Base-by-base conservation (phyloP, 1,140 invertebrate genomes). In the Tetraneura akinire region DNA sequence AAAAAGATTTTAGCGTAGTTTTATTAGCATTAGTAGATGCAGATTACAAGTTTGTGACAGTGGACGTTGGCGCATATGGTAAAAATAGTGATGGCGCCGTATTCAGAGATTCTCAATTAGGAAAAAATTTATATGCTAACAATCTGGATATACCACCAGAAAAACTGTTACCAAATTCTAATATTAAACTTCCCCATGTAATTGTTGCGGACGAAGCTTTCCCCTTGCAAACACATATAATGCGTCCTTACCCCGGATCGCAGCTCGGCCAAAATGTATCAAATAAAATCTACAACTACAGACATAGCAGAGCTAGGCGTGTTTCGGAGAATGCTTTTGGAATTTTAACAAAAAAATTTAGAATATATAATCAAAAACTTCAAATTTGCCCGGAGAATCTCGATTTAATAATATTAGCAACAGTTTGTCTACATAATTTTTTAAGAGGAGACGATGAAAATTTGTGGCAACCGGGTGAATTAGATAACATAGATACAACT, bases 271-370 rank as follows among this genome's bases (percentile, higher is more conserved):
- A 78, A 82, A 85, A 80, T 87, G 84, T 82, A 5, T 18, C 14
- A 10, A 57, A 57, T 57, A 57, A 57, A 57, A 23, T 57, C 53
- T 23, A 57, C 10, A 87, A 87, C 81, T 85, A 87, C 82, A 80
- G 84, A 45, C 57, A 86, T 29, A 85, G 83, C 21, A 82, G 85
- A 73, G 84, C 85, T 42, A 81, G 86, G 23, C 83, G 85, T 80
- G 84, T 87, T 26, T 84, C 88, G 4, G 88, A 89, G 84, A 89
- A 88, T 84, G 85, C 85, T 9, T 89, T 89, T 84, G 88, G 88
- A n/a, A 88, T 89, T 74, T 81, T 88, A 51, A 82, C 85, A 1
- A 83, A 84, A 42, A 83, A 84, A 47, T 88, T 86, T 82, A 82
- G 86, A 83, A 83, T 87, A 53, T 86, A 57, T n/a, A 57, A n/a